phyloP scores from a whole-genome alignment of 2,888 invertebrate species.

The Apomyelois bistriatella region DNA sequence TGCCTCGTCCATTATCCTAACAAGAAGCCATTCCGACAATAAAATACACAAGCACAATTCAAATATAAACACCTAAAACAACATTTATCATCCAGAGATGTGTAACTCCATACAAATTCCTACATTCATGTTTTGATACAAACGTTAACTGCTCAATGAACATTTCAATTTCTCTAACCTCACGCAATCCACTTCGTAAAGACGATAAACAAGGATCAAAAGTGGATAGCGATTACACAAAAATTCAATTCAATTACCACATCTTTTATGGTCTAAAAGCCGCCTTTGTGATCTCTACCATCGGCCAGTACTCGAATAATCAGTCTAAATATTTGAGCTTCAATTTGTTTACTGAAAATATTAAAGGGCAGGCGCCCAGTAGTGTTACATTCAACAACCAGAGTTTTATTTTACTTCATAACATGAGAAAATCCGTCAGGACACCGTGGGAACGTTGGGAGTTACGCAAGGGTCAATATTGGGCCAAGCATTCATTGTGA shows the following conservation, averaged over 20 bases:
- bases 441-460: slow-evolving; percentile 69
- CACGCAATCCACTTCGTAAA: slow-evolving; percentile 30
- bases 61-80: slow-evolving; percentile 5
- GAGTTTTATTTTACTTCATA: slow-evolving; percentile 40
- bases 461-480: slow-evolving; percentile 68
- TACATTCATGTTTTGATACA: not conserved
- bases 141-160: slow-evolving; percentile 1
- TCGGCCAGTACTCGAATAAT: slow-evolving; percentile 58
- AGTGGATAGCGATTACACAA: slow-evolving; percentile 59
- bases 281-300: slow-evolving; percentile 51
- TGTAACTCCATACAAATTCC: slow-evolving; percentile 5
- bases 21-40: slow-evolving; percentile 5
- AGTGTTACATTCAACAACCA: slow-evolving; percentile 53
- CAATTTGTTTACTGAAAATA: slow-evolving; percentile 65
- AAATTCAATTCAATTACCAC: slow-evolving; percentile 71
- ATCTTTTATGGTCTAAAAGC: slow-evolving; percentile 72
- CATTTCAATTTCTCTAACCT: slow-evolving; percentile 21
- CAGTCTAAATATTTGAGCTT: slow-evolving; percentile 65
- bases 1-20: not conserved
- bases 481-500: slow-evolving; percentile 58
- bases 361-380: slow-evolving; percentile 57
- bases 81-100: slow-evolving; percentile 3
- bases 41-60: slow-evolving; percentile 2
- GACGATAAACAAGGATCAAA: slow-evolving; percentile 61
- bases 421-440: slow-evolving; percentile 69